Conservation (phyloP, 2,797 vertebrate species). For the Pipistrellus kuhlii region DNA sequence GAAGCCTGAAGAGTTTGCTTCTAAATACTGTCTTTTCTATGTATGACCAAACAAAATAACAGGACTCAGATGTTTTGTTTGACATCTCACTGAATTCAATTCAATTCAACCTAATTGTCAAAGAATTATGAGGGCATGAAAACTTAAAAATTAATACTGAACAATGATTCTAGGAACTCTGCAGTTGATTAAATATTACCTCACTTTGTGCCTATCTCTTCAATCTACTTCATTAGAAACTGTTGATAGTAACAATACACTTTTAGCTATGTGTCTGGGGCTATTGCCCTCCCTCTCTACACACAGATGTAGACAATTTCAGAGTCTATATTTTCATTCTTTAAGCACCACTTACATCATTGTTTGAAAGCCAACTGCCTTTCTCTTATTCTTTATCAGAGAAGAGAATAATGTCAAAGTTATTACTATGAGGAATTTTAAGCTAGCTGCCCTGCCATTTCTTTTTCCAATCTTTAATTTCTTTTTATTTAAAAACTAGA, state of each 20-base stretch:
- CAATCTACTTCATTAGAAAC: background rate
- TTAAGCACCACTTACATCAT: background rate
- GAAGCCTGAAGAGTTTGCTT: background rate
- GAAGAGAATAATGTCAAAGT: background rate
- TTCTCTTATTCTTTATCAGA: background rate
- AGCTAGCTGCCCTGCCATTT: background rate
- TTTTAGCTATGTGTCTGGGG: background rate
- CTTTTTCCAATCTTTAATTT: background rate
- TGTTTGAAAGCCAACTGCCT: background rate
- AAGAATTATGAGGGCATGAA: background rate
- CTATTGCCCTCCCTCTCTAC: background rate
- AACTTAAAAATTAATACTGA: slow-evolving; percentile 27
- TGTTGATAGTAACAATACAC: slow-evolving; percentile 2
- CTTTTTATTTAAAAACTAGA: background rate
- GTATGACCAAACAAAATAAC: background rate
- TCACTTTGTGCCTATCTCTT: background rate
- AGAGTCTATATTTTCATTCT: background rate
- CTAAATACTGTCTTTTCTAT: background rate
- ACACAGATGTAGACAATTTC: background rate
- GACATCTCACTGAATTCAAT: slow-evolving; percentile 2
- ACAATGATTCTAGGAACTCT: slow-evolving; percentile 32
- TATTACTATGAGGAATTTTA: background rate
- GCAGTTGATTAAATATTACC: background rate
- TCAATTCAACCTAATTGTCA: slow-evolving; percentile 41
- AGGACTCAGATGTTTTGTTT: slow-evolving; percentile 35